Conservation (phyloP, 2,113 vertebrate genomes). For the Pollachius pollachius region DNA sequence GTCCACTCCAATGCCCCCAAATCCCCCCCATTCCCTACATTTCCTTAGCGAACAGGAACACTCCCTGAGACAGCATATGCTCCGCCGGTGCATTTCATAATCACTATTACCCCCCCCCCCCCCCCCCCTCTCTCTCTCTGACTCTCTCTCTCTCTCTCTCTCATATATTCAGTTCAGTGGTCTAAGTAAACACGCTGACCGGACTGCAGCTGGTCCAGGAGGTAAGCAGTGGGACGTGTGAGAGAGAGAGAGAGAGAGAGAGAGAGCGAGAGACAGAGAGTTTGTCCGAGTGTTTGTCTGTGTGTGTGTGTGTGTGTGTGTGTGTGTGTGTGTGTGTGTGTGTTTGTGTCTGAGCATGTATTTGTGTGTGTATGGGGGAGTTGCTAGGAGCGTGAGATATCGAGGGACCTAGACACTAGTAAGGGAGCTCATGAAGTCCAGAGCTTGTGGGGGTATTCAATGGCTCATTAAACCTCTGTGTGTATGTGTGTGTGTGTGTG, state of each 20-base stretch:
- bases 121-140: constrained; percentile 1
- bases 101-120: not conserved
- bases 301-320: constrained; percentile 13
- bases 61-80: constrained; percentile 41
- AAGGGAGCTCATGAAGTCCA: constrained; percentile 39
- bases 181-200: constrained; percentile 60
- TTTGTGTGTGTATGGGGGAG: constrained; percentile 24
- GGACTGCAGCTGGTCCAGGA: constrained; percentile 57
- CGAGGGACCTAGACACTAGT: constrained; percentile 32
- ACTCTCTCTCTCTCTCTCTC: constrained; percentile 17
- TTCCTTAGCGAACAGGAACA: constrained; percentile 60
- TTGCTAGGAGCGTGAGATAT: constrained; percentile 36
- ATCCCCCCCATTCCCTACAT: constrained; percentile 32
- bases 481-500: constrained; percentile 16
- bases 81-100: constrained; percentile 30
- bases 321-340: constrained; percentile 18
- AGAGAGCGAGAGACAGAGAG: constrained; percentile 16
- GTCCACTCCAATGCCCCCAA: constrained; percentile 14
- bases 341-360: not conserved
- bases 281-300: constrained; percentile 9
- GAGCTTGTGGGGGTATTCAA: constrained; percentile 48
- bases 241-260: constrained; percentile 32
- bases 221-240: constrained; percentile 50
- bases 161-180: constrained; percentile 40
- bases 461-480: constrained; percentile 51